These are phyloP conservation scores for Lochmaea capreae DNA, from an alignment of 2,888 invertebrate genomes.

Conservation along the genomic window DNA sequence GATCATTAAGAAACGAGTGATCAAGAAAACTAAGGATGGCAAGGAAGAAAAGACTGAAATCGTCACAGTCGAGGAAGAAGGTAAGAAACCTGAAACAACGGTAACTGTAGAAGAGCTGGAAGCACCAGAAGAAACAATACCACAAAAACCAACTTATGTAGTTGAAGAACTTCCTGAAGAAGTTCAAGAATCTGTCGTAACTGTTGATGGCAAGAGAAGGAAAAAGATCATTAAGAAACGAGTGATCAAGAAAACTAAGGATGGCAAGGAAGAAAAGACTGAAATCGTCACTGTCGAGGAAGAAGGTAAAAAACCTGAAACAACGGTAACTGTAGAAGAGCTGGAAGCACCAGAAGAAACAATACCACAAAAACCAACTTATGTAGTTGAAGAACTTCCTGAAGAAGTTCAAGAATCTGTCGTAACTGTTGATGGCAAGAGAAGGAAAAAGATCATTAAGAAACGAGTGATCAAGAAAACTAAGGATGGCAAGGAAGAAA, in stretches of 20 bases:
- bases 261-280: slow-evolving; percentile 60
- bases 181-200: slow-evolving; percentile 48
- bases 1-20: slow-evolving; percentile 49
- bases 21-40: slow-evolving; percentile 51
- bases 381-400: slow-evolving; percentile 38
- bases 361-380: slow-evolving; percentile 13
- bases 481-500: slow-evolving; percentile 58
- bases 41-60: slow-evolving; percentile 62
- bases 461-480: slow-evolving; percentile 64
- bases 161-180: slow-evolving; percentile 45
- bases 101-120: slow-evolving; percentile 49
- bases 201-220: slow-evolving; percentile 47
- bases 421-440: slow-evolving; percentile 50
- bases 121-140: slow-evolving; percentile 53
- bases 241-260: slow-evolving; percentile 63
- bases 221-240: slow-evolving; percentile 61
- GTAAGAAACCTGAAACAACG: slow-evolving; percentile 64
- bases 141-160: slow-evolving; percentile 39
- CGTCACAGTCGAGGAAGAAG: slow-evolving; percentile 60
- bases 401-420: slow-evolving; percentile 49
- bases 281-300: slow-evolving; percentile 54
- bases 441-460: slow-evolving; percentile 56
- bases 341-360: slow-evolving; percentile 50
- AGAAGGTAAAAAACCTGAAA: slow-evolving; percentile 63
- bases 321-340: slow-evolving; percentile 43